Conservation (phyloP, 2,797 vertebrate genomes). For the Tapirus indicus region DNA sequence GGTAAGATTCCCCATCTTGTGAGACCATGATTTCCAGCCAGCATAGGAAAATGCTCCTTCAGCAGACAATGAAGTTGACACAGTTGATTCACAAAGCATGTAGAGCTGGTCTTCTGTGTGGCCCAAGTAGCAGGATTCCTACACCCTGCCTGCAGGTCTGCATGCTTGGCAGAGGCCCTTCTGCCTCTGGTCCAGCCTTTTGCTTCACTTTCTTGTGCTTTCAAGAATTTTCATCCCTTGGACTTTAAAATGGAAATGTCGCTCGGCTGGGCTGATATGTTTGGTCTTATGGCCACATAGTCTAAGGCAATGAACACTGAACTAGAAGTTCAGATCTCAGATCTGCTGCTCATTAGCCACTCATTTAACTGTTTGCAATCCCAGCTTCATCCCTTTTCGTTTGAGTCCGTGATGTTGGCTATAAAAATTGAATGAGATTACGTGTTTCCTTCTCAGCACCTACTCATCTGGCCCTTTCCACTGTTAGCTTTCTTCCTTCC, state of each 20-base stretch:
- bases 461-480: neutral
- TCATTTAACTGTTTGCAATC: neutral
- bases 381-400: neutral
- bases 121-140: neutral
- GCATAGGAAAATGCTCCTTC: neutral
- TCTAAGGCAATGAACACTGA: neutral
- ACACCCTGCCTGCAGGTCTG: neutral
- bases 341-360: neutral
- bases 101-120: accelerated
- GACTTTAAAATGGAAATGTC: neutral
- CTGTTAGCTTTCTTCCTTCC: neutral
- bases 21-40: neutral
- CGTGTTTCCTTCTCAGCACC: neutral
- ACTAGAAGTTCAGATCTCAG: neutral
- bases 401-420: neutral
- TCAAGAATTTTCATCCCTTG: neutral
- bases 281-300: neutral
- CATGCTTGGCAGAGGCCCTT: neutral
- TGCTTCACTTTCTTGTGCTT: neutral
- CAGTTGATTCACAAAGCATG: neutral
- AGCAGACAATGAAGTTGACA: neutral
- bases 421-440: neutral
- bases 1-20: neutral
- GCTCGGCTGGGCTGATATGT: neutral
- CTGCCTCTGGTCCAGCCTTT: neutral